Evolutionary conservation across 2,113 vertebrate species (phyloP), one percentile per base, ranked within the genome.

Genomic region (Ciconia stormi): DNA sequence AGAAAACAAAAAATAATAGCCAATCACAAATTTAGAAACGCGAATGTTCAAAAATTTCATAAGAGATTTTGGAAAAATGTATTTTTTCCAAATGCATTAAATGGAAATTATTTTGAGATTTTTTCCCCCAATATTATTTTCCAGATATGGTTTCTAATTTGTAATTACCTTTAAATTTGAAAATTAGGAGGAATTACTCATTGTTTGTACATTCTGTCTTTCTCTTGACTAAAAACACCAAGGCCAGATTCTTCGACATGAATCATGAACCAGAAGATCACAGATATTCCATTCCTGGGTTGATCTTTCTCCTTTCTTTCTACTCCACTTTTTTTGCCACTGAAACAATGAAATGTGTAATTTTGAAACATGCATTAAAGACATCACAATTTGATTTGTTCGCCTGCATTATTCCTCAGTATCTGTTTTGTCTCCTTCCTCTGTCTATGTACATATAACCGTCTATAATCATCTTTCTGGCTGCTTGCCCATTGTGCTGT

Each of bases 381-480:
- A 23, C 27, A 16, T 8, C 10, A 71, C 19, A 6, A n/a, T 62
- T 59, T 32, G 1, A 13, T n/a, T 58, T 52, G 25, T 56, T 87
- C 14, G 3, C 40, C 22, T 61, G 23, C 34, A 15, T 55, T 55
- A 30, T 32, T 46, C 25, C 59, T 15, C 47, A 50, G 15, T 16
- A 32, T 38, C 78, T 52, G 11, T 15, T 82, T 73, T 42, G 26
- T 53, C 21, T 83, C 36, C 23, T 59, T 49, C 30, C n/a, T 56
- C 42, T 73, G 9, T 42, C 59, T 26, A 3, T 3, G 13, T 29
- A 29, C 38, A 9, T 22, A 0, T 1, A 40, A 40, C 14, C 2
- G 3, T 16, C 46, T 34, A 1, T 8, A n/a, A 53, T 32, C 30
- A 18, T 6, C 73, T 49, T 49, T 17, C 52, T 72, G 50, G 23